These are phyloP conservation scores for Istiophorus platypterus DNA, from an alignment of 2,113 vertebrate genomes.

Conservation along the genomic window DNA sequence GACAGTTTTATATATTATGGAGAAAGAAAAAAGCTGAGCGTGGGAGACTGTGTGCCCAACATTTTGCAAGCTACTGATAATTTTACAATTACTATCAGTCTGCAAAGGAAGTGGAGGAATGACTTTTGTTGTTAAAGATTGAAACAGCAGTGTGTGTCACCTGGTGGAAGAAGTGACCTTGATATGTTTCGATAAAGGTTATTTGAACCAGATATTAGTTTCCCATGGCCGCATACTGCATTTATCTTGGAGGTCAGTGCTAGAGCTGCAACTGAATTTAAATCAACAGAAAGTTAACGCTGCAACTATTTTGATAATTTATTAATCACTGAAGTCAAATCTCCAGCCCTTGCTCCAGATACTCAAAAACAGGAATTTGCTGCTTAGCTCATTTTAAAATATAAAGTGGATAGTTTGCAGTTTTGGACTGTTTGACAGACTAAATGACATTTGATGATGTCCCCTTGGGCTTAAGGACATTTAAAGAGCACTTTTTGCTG, in stretches of 20 bases:
- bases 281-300: not conserved
- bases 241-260: not conserved
- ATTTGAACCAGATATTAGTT: too few relatives aligned
- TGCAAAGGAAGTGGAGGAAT: not conserved
- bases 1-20: not conserved
- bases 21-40: conserved; percentile 2
- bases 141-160: not conserved
- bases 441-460: not conserved
- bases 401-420: not conserved
- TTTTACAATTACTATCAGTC: not conserved
- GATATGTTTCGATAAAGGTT: not conserved
- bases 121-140: not conserved
- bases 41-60: not conserved
- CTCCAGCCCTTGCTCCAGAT: not conserved
- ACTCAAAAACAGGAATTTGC: not conserved
- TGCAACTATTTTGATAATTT: too few relatives aligned
- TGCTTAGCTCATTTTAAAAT: not conserved
- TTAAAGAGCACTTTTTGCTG: too few relatives aligned
- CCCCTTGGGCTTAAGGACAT: not conserved
- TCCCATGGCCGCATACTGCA: too few relatives aligned
- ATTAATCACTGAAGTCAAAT: too few relatives aligned
- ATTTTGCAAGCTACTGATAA: not conserved
- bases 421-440: not conserved
- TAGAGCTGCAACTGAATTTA: not conserved
- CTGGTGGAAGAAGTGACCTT: not conserved